Conservation (phyloP, 2,797 vertebrate species). For the Pangasius larnaudii region DNA sequence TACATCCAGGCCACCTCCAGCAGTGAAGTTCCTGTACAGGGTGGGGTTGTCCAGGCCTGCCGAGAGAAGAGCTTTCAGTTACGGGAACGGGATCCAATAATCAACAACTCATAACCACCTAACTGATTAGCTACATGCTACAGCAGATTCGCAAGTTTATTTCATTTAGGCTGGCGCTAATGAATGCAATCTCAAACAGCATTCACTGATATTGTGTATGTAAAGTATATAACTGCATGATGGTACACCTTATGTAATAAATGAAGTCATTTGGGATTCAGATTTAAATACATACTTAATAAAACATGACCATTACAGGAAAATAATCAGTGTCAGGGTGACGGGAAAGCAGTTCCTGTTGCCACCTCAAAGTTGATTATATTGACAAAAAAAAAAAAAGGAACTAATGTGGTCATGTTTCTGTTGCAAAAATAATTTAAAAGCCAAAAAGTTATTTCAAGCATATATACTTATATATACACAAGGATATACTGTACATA, state of each 20-base stretch:
- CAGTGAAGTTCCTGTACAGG: constrained; percentile 88
- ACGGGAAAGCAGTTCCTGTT: background rate
- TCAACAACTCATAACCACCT: background rate
- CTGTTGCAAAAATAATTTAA: no score
- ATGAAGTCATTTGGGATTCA: background rate
- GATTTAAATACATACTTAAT: background rate
- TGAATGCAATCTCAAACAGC: background rate
- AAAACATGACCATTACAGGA: background rate
- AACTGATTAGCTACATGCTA: background rate
- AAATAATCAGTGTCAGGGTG: background rate
- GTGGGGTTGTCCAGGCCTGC: constrained; percentile 90
- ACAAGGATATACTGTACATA: background rate
- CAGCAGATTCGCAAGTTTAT: background rate
- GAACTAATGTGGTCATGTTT: background rate
- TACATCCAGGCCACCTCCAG: constrained; percentile 83
- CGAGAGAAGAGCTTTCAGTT: constrained; percentile 12
- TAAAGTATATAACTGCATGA: background rate
- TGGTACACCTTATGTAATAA: background rate
- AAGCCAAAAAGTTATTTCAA: no score
- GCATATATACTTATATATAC: no score
- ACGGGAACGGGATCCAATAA: background rate
- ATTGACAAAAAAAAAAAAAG: background rate
- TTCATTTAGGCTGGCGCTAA: background rate
- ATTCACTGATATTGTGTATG: background rate
- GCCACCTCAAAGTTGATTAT: background rate